Evolutionary conservation across 2,888 invertebrate species (phyloP).

Genomic region (Erannis defoliaria): DNA sequence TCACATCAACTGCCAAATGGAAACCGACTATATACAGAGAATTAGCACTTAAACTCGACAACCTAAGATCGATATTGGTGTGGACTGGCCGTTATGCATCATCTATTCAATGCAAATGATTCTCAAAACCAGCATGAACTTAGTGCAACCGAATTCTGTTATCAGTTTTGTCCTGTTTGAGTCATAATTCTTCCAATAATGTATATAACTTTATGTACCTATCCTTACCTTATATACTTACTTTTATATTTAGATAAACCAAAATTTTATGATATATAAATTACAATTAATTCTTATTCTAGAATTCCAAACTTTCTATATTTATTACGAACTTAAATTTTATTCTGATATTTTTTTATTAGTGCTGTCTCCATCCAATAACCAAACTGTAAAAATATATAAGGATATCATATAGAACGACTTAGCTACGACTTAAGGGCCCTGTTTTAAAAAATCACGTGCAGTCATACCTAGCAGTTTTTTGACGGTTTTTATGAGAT

Average conservation of each 20-base stretch:
- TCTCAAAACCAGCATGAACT: constrained; percentile 46
- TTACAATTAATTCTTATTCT: not conserved
- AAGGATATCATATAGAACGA: too few species aligned
- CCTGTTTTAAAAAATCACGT: too few species aligned
- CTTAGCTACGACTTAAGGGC: too few species aligned
- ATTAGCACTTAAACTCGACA: constrained; percentile 13
- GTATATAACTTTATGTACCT: too few species aligned
- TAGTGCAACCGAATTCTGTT: constrained; percentile 40
- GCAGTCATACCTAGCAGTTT: too few species aligned
- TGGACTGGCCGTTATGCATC: constrained; percentile 42
- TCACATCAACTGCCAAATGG: constrained; percentile 39
- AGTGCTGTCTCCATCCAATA: too few species aligned
- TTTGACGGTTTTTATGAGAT: too few species aligned
- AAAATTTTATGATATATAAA: too few species aligned
- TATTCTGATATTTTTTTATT: too few species aligned
- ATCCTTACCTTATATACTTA: too few species aligned
- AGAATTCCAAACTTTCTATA: not conserved
- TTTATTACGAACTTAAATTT: not conserved
- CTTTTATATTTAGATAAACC: too few species aligned
- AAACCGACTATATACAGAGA: constrained; percentile 38
- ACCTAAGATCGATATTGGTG: constrained; percentile 10
- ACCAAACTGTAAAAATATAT: too few species aligned
- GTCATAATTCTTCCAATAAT: constrained; percentile 13
- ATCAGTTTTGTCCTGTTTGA: constrained; percentile 25
- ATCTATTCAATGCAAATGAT: constrained; percentile 72